These are phyloP conservation scores for Campylomormyrus tamandua DNA, from an alignment of 2,113 vertebrate genomes.

Conservation along the genomic window DNA sequence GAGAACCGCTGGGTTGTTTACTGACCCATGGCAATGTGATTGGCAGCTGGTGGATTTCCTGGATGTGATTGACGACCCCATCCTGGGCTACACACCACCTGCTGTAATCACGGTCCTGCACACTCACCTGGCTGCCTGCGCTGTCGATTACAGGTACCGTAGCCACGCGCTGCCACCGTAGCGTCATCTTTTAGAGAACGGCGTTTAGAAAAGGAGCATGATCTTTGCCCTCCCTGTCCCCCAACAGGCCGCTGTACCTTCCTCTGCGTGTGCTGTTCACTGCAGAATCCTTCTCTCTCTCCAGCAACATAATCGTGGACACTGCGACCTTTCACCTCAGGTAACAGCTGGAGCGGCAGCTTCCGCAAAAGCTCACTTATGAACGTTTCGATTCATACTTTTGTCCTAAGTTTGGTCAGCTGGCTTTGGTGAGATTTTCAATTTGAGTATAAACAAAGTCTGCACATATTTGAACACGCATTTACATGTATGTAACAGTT, in stretches of 20 bases:
- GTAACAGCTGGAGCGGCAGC: slow-evolving; percentile 42
- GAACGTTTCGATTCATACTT: neutral
- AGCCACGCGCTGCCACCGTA: neutral
- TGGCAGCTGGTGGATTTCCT: slow-evolving; percentile 77
- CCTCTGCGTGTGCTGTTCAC: slow-evolving; percentile 74
- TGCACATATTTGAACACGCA: neutral
- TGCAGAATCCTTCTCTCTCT: slow-evolving; percentile 81
- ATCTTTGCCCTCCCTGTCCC: neutral
- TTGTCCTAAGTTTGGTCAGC: neutral
- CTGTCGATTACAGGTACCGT: slow-evolving; percentile 77
- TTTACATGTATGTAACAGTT: neutral
- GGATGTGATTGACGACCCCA: slow-evolving; percentile 80
- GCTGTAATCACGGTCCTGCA: slow-evolving; percentile 80
- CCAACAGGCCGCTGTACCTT: slow-evolving; percentile 75
- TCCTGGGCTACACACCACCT: slow-evolving; percentile 79
- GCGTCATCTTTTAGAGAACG: neutral
- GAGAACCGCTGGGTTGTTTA: neutral
- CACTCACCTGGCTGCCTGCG: slow-evolving; percentile 78
- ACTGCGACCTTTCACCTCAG: slow-evolving; percentile 85
- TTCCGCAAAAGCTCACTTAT: neutral
- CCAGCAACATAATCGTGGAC: slow-evolving; percentile 86
- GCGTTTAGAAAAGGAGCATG: neutral
- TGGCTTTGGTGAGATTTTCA: neutral
- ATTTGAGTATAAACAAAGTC: neutral
- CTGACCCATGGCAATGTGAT: slow-evolving; percentile 5